Evolutionary conservation across 2,888 invertebrate species (phyloP).

Genomic region (Coelopa pilipes): DNA sequence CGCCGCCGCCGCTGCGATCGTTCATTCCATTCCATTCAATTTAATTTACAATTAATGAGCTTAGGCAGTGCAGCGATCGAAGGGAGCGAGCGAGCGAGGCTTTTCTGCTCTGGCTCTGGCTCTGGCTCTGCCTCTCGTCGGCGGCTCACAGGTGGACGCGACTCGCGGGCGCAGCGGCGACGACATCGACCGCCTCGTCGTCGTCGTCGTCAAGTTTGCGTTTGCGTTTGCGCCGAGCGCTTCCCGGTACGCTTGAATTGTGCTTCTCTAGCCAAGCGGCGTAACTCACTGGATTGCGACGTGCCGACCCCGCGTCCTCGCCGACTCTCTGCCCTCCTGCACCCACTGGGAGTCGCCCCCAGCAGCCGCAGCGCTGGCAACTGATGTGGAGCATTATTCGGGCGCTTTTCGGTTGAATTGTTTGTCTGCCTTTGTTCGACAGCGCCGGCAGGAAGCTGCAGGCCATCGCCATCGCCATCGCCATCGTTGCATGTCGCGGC

Average conservation of each 20-base stretch:
- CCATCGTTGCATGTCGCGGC: too few relatives aligned
- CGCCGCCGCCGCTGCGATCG: constrained; percentile 11
- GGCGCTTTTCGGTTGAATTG: background rate
- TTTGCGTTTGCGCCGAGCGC: constrained; percentile 10
- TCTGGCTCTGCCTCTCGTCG: background rate
- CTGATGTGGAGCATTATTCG: constrained; percentile 21
- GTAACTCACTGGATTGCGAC: constrained; percentile 58
- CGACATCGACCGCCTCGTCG: background rate
- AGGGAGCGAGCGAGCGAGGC: too few relatives aligned
- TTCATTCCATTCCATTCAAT: constrained; percentile 32
- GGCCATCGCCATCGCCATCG: too few relatives aligned
- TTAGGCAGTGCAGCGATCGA: constrained; percentile 34
- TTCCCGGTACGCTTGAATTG: constrained; percentile 53
- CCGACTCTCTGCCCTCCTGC: constrained; percentile 33
- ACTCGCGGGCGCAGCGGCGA: background rate
- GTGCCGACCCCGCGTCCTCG: constrained; percentile 55
- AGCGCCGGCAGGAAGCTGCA: background rate
- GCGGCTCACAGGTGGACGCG: constrained; percentile 17
- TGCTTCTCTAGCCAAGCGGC: constrained; percentile 43
- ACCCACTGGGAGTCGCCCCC: constrained; percentile 42
- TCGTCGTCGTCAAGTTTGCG: background rate
- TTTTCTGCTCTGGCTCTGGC: constrained; percentile 3
- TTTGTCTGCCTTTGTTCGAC: constrained; percentile 2
- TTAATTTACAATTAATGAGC: constrained; percentile 41
- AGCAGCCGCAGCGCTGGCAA: background rate